Evolutionary conservation across 2,888 invertebrate species (phyloP).

Genomic region (Drosophila fulvimacula): DNA sequence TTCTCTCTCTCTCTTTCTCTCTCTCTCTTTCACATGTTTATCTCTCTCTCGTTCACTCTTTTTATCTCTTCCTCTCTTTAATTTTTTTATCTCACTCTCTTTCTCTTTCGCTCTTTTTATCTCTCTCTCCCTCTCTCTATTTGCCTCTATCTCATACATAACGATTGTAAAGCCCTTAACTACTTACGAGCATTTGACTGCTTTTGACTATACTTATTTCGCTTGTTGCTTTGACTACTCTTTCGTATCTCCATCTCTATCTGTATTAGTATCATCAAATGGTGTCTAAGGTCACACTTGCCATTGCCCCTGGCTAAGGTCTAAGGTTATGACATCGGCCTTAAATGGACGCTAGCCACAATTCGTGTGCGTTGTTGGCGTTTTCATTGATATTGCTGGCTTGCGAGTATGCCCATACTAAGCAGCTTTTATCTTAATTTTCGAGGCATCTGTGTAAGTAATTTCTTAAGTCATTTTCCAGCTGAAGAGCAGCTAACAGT

Average conservation of each 20-base stretch:
- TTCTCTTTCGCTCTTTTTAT: background rate
- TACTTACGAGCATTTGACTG: background rate
- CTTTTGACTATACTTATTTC: slow-evolving; percentile 5
- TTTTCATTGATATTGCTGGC: slow-evolving; percentile 32
- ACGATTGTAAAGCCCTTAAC: background rate
- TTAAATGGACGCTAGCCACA: slow-evolving; percentile 11
- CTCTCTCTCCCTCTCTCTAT: background rate
- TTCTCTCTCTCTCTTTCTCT: background rate
- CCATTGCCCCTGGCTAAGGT: slow-evolving; percentile 27
- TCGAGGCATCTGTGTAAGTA: slow-evolving; percentile 10
- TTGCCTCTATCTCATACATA: background rate
- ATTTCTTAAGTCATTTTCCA: slow-evolving; percentile 14
- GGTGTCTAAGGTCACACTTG: slow-evolving; percentile 48
- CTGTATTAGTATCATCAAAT: slow-evolving; percentile 22
- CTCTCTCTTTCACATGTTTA: background rate
- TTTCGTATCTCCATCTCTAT: slow-evolving; percentile 9
- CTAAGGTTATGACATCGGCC: slow-evolving; percentile 39
- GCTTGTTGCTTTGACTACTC: slow-evolving; percentile 19
- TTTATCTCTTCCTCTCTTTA: background rate
- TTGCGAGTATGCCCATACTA: slow-evolving; percentile 23
- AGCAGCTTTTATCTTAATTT: slow-evolving; percentile 36
- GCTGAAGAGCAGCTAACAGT: slow-evolving; percentile 15
- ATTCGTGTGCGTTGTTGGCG: slow-evolving; percentile 19
- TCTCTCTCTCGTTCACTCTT: background rate
- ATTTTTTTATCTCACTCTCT: background rate